Evolutionary conservation across 2,888 invertebrate genomes (phyloP).

Genomic region (Torymus aiolomorphi): DNA sequence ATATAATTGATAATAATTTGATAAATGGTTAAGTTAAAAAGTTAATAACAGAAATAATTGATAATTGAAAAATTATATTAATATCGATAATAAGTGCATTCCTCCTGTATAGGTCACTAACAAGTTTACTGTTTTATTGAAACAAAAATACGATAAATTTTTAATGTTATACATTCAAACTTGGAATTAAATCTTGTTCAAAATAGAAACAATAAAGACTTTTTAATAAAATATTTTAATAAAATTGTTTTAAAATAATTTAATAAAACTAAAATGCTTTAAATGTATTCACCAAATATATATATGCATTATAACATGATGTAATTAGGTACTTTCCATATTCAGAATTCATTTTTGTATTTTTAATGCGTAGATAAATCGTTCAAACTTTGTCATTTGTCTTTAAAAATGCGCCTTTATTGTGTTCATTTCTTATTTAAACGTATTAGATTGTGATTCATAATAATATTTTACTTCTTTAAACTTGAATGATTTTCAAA

Average conservation of each 20-base stretch:
- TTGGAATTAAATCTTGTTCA: neutral
- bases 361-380: constrained; percentile 1
- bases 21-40: constrained; percentile 3
- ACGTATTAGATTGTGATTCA: neutral
- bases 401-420: neutral
- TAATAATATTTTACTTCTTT: constrained; percentile 1
- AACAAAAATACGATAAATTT: neutral
- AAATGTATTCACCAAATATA: no score
- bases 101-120: constrained; percentile 22
- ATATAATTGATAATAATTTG: no score
- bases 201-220: neutral
- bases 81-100: constrained; percentile 31
- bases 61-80: constrained; percentile 9
- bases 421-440: neutral
- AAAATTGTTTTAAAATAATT: neutral
- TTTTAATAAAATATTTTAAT: neutral
- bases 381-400: constrained; percentile 1
- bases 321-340: no score
- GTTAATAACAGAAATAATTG: constrained; percentile 28
- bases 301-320: no score
- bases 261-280: neutral
- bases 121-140: constrained; percentile 27
- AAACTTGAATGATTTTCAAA: neutral
- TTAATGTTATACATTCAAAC: constrained; percentile 24
- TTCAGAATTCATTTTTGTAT: neutral